Evolutionary conservation across 2,888 invertebrate genomes (phyloP).

Genomic region (Drosophila tripunctata): DNA sequence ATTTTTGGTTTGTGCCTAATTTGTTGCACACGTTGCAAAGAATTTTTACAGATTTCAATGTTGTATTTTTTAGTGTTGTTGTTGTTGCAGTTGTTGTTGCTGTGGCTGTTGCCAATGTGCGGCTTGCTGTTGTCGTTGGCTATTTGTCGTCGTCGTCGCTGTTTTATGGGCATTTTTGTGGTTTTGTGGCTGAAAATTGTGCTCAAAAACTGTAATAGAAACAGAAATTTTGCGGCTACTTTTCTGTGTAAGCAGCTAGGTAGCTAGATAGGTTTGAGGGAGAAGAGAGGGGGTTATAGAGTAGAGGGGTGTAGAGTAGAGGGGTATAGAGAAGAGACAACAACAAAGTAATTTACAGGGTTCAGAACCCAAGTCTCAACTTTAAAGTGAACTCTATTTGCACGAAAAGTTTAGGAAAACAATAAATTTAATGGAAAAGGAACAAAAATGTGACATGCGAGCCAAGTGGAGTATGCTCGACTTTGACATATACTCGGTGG

Average conservation of each 20-base stretch:
- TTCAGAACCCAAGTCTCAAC: too few species aligned
- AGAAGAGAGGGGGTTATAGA: not conserved
- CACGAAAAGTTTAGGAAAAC: not conserved
- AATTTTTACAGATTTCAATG: constrained; percentile 33
- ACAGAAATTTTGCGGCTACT: constrained; percentile 6
- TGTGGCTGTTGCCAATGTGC: constrained; percentile 31
- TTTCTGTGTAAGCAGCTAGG: too few species aligned
- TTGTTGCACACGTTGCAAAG: constrained; percentile 57
- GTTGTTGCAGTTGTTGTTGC: constrained; percentile 22
- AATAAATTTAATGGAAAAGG: not conserved
- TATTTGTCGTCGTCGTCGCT: constrained; percentile 17
- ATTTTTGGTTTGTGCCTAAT: constrained; percentile 62
- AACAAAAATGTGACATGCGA: not conserved
- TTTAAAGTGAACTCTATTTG: too few species aligned
- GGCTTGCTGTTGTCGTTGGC: constrained; percentile 4
- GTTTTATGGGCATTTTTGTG: constrained; percentile 61
- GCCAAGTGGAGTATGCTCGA: not conserved
- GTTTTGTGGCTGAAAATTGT: constrained; percentile 29
- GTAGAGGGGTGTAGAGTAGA: too few species aligned
- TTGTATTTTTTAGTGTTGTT: constrained; percentile 15
- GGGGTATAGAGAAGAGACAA: too few species aligned
- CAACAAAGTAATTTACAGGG: not conserved
- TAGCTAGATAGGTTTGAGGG: too few species aligned
- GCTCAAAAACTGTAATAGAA: not conserved
- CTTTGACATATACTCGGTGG: not conserved